Percentiles rank a stretch among this genome's conserved stretches.
Conservation (phyloP, 2,888 invertebrate genomes). For the Acanthopleura granulata region DNA sequence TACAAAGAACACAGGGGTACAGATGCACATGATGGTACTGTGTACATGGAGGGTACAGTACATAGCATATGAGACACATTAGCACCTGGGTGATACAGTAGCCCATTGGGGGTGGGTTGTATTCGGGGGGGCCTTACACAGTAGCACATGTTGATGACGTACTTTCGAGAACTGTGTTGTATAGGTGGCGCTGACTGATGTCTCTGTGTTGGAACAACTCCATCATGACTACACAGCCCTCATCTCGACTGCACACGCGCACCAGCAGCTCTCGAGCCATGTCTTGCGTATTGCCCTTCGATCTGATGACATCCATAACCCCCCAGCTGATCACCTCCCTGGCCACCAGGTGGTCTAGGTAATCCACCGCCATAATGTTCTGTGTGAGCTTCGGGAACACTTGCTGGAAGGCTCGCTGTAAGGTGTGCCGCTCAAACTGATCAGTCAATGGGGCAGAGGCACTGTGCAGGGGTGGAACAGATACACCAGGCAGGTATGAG, state of each 20-base stretch:
- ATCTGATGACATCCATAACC: background rate
- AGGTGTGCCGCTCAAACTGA: no score
- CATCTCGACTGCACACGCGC: background rate
- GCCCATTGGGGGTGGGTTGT: no score
- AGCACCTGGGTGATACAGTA: no score
- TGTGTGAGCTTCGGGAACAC: background rate
- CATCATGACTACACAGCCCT: background rate
- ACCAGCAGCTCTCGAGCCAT: background rate
- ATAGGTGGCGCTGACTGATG: background rate
- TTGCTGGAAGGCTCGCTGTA: background rate
- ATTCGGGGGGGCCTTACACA: no score
- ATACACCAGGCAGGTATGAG: no score
- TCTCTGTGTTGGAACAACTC: background rate
- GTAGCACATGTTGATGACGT: background rate
- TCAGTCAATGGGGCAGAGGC: no score
- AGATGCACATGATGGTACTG: no score
- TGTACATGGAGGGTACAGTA: no score
- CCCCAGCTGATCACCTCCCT: background rate
- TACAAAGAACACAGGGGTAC: no score
- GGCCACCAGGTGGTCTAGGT: background rate
- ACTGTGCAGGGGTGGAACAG: no score
- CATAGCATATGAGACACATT: no score
- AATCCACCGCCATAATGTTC: background rate
- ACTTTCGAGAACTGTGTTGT: background rate
- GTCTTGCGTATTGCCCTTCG: background rate